Evolutionary conservation across 2,888 invertebrate species (phyloP).

Genomic region (Noctua janthina): DNA sequence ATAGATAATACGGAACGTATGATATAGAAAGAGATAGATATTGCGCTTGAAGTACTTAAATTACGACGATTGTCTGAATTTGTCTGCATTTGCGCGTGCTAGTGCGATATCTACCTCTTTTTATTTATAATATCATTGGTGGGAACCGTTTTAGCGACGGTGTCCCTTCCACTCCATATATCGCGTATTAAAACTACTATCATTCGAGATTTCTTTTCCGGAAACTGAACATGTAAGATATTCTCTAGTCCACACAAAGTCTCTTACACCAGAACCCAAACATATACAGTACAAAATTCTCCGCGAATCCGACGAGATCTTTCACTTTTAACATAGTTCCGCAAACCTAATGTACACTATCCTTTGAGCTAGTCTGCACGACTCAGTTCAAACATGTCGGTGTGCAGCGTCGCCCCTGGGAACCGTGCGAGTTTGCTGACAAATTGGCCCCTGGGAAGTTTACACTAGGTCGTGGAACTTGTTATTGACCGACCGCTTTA

Average conservation of each 20-base stretch:
- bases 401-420: slow-evolving; percentile 22
- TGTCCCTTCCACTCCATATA: too few species aligned
- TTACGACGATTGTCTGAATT: too few species aligned
- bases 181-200: neutral
- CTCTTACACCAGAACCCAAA: neutral
- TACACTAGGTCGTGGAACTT: neutral
- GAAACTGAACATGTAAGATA: neutral
- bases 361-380: slow-evolving; percentile 16
- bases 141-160: too few species aligned
- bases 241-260: too few species aligned
- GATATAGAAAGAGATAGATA: too few species aligned
- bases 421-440: slow-evolving; percentile 9
- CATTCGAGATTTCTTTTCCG: neutral
- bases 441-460: slow-evolving; percentile 37
- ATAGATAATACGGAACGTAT: too few species aligned
- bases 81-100: too few species aligned
- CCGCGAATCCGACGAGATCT: neutral
- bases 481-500: too few species aligned
- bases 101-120: too few species aligned
- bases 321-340: slow-evolving; percentile 9
- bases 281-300: neutral
- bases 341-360: slow-evolving; percentile 10
- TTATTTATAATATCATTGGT: too few species aligned
- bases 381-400: slow-evolving; percentile 10
- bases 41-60: too few species aligned